These are phyloP conservation scores for Litocranius walleri DNA, from an alignment of 2,113 vertebrate genomes.

Conservation along the genomic window DNA sequence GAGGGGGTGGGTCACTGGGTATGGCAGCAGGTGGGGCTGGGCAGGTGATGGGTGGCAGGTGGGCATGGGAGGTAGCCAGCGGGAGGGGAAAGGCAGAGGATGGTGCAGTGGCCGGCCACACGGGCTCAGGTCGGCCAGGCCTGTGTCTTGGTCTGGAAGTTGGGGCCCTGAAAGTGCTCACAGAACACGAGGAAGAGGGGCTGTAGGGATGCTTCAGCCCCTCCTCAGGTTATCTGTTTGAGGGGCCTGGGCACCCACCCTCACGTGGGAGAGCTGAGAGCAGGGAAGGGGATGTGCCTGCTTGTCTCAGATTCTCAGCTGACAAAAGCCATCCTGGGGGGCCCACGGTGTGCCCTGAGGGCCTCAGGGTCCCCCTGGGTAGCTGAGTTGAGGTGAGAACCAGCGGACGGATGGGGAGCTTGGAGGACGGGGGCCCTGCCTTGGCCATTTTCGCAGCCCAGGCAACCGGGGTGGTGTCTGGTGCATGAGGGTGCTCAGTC, in stretches of 20 bases:
- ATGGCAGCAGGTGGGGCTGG: not conserved
- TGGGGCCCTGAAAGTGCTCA: not conserved
- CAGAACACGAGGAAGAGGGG: not conserved
- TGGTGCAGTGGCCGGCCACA: not conserved
- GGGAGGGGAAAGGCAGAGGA: not conserved
- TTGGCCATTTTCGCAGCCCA: not conserved
- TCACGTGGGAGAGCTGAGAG: not conserved
- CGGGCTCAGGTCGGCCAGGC: not conserved
- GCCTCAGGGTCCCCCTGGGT: not conserved
- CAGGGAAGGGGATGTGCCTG: not conserved
- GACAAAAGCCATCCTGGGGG: not conserved
- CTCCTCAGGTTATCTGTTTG: not conserved
- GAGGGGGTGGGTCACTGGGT: not conserved
- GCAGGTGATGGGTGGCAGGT: not conserved
- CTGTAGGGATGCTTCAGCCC: not conserved
- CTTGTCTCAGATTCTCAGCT: not conserved
- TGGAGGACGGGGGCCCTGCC: not conserved
- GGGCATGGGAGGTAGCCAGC: fast-evolving
- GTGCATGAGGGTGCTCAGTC: not conserved
- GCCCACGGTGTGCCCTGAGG: not conserved
- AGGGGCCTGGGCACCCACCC: not conserved
- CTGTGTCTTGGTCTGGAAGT: not conserved
- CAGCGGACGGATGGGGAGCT: not conserved
- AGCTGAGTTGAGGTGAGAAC: not conserved
- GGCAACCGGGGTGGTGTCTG: not conserved